Conservation (phyloP, 2,888 invertebrate species). For the Campaea margaritaria region DNA sequence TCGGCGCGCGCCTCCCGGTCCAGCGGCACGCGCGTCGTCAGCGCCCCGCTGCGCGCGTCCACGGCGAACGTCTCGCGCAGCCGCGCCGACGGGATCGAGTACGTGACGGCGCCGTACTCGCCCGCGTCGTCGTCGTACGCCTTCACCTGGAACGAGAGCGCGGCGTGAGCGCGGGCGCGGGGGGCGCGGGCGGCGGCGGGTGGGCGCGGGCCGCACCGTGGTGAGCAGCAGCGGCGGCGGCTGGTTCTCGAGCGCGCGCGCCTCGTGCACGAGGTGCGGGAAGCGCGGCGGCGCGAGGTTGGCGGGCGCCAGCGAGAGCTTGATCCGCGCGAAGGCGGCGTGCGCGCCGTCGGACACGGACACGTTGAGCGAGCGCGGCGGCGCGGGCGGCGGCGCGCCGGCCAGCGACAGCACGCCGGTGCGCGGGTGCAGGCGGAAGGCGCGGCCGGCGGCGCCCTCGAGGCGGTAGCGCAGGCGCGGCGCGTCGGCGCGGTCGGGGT, state of each 20-base stretch:
- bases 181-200: background rate
- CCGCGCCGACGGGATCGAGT: constrained; percentile 91
- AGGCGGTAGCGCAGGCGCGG: constrained; percentile 91
- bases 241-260: constrained; percentile 92
- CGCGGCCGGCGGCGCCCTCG: constrained; percentile 71
- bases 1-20: constrained; percentile 89
- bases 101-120: constrained; percentile 89
- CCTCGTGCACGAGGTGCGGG: constrained; percentile 90
- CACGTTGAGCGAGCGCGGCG: constrained; percentile 90
- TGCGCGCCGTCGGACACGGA: constrained; percentile 98
- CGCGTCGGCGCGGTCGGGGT: constrained; percentile 93
- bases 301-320: constrained; percentile 91
- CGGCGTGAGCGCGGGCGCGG: background rate
- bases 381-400: constrained; percentile 82
- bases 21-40: constrained; percentile 88
- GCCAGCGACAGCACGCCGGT: constrained; percentile 66
- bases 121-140: constrained; percentile 94
- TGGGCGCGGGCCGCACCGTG: constrained; percentile 63
- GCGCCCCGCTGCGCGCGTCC: constrained; percentile 89
- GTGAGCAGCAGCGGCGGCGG: constrained; percentile 90
- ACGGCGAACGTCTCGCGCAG: constrained; percentile 90
- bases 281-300: constrained; percentile 93
- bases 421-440: constrained; percentile 61
- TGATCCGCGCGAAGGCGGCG: constrained; percentile 93
- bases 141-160: constrained; percentile 69